These are phyloP conservation scores for Drosophila ohnishii DNA, from an alignment of 1,140 invertebrate genomes.

Conservation along the genomic window DNA sequence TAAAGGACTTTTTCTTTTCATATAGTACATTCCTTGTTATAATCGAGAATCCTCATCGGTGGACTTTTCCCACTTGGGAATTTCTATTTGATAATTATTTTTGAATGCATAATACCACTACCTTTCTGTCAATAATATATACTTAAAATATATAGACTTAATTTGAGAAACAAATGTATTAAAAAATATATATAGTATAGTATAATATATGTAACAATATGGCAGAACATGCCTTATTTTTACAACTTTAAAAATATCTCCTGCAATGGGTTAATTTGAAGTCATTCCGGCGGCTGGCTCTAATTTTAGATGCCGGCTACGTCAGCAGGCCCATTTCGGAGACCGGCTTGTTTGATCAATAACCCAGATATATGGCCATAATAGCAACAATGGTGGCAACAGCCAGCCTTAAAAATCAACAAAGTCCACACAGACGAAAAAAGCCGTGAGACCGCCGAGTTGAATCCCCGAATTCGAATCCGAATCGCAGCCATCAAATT, in stretches of 20 bases:
- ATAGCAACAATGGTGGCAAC: conserved; percentile 8
- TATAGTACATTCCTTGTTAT: too few relatives aligned
- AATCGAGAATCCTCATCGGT: too few relatives aligned
- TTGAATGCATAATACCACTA: neutral
- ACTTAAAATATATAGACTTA: too few relatives aligned
- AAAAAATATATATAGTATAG: neutral
- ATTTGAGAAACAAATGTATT: neutral
- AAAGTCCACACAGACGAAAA: conserved; percentile 23
- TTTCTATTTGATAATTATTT: neutral
- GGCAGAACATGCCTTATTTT: too few relatives aligned
- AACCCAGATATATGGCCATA: conserved; percentile 34
- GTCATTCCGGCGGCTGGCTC: conserved; percentile 9
- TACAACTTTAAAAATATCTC: neutral
- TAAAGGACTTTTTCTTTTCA: too few relatives aligned
- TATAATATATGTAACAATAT: too few relatives aligned
- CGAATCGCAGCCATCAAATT: conserved; percentile 39
- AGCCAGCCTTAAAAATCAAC: conserved; percentile 9
- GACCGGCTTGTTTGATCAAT: conserved; percentile 64
- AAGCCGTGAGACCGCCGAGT: conserved; percentile 20
- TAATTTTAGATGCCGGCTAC: conserved; percentile 57
- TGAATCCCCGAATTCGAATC: neutral
- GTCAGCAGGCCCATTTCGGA: conserved; percentile 46
- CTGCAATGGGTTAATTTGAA: conserved; percentile 2
- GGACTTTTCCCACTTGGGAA: neutral
- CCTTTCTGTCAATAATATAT: too few relatives aligned